phyloP scores from a whole-genome alignment of 1,140 invertebrate species.

The Panagrolaimus sp. region DNA sequence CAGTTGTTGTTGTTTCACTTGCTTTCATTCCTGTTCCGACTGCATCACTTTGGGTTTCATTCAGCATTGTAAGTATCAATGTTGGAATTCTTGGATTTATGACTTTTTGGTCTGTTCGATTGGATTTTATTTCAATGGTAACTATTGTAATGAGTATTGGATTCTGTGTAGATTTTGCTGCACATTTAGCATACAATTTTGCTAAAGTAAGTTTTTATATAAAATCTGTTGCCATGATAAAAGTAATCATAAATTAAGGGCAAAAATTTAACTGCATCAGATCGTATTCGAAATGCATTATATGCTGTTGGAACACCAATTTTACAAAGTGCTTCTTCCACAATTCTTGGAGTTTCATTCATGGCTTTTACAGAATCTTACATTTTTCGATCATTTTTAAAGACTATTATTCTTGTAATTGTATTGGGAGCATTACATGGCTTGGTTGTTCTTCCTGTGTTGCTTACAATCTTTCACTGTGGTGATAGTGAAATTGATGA shows the following conservation, averaged over 20 bases:
- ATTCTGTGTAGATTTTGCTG: constrained; percentile 92
- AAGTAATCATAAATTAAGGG: constrained; percentile 63
- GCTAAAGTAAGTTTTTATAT: constrained; percentile 63
- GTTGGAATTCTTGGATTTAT: constrained; percentile 90
- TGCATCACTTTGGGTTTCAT: constrained; percentile 86
- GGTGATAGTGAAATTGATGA: constrained; percentile 4
- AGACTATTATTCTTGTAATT: constrained; percentile 91
- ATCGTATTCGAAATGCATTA: constrained; percentile 71
- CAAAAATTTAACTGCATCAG: constrained; percentile 61
- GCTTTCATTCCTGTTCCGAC: constrained; percentile 88
- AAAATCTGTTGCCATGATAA: constrained; percentile 54
- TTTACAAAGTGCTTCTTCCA: constrained; percentile 83
- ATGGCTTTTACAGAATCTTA: constrained; percentile 82
- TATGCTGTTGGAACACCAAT: constrained; percentile 82
- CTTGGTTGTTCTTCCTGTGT: constrained; percentile 64
- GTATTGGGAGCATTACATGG: constrained; percentile 66
- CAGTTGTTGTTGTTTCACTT: constrained; percentile 90
- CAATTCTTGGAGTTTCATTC: constrained; percentile 80
- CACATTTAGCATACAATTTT: constrained; percentile 92
- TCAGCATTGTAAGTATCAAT: constrained; percentile 89
- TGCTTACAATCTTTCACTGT: constrained; percentile 66
- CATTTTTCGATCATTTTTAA: constrained; percentile 95
- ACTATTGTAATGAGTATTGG: constrained; percentile 94
- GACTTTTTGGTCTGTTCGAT: constrained; percentile 85
- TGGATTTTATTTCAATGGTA: constrained; percentile 96